A percentile compares a stretch with the other conserved stretches of the same genome.
Evolutionary conservation across 2,888 invertebrate species (phyloP).

Genomic region (Girardia tigrina): DNA sequence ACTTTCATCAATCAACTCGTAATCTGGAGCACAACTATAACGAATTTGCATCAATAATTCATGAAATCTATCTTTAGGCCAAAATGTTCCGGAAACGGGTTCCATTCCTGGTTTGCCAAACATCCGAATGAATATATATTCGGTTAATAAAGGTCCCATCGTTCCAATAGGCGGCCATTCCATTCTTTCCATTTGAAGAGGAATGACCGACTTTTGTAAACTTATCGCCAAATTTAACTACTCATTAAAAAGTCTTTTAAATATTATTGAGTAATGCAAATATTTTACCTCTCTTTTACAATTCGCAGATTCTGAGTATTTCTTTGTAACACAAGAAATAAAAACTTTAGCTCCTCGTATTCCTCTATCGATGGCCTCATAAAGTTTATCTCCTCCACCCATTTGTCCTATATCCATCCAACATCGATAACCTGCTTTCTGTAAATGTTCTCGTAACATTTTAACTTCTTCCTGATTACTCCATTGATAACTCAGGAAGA

Average conservation of each 20-base stretch:
- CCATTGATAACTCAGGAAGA: slow-evolving; percentile 47
- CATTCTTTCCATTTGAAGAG: slow-evolving; percentile 45
- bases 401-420: slow-evolving; percentile 50
- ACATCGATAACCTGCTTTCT: slow-evolving; percentile 44
- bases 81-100: slow-evolving; percentile 41
- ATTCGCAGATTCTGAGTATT: slow-evolving; percentile 46
- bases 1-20: slow-evolving; percentile 40
- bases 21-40: slow-evolving; percentile 41
- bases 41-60: slow-evolving; percentile 46
- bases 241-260: too few species aligned
- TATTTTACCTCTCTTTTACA: slow-evolving; percentile 46
- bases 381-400: slow-evolving; percentile 49
- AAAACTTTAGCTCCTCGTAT: slow-evolving; percentile 44
- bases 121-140: slow-evolving; percentile 45
- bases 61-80: slow-evolving; percentile 44
- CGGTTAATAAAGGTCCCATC: slow-evolving; percentile 48
- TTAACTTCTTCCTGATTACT: slow-evolving; percentile 40
- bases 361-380: slow-evolving; percentile 45
- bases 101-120: slow-evolving; percentile 38
- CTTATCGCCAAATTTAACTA: slow-evolving; percentile 45
- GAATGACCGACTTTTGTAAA: slow-evolving; percentile 45
- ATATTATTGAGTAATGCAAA: too few species aligned
- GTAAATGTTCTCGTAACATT: slow-evolving; percentile 40
- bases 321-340: slow-evolving; percentile 43
- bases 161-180: slow-evolving; percentile 47